Conservation (phyloP, 2,113 vertebrate genomes). For the Pedetes capensis region DNA sequence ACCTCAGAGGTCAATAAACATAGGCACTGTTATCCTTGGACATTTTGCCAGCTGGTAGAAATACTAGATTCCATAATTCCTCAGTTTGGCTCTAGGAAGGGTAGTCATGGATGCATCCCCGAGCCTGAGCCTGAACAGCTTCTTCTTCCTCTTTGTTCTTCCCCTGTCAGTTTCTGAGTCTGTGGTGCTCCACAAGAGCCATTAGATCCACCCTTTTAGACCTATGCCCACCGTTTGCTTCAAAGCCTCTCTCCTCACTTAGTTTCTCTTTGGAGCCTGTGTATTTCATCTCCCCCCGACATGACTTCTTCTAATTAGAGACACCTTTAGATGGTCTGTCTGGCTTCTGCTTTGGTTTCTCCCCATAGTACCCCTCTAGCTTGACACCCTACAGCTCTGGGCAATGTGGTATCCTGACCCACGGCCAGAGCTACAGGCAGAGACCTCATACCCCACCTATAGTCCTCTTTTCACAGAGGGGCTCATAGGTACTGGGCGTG, state of each 20-base stretch:
- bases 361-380: neutral
- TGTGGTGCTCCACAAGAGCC: neutral
- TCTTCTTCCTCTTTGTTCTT: neutral
- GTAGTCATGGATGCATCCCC: neutral
- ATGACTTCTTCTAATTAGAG: neutral
- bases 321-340: neutral
- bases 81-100: neutral
- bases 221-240: neutral
- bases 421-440: too few relatives aligned
- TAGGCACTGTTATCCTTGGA: neutral
- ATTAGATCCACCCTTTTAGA: neutral
- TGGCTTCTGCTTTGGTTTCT: constrained; percentile 24
- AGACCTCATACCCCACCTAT: neutral
- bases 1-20: neutral
- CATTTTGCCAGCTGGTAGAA: neutral
- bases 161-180: neutral
- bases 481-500: neutral
- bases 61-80: neutral
- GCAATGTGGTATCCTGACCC: neutral
- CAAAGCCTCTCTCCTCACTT: neutral
- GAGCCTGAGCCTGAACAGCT: neutral
- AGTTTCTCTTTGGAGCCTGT: neutral
- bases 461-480: neutral
- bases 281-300: neutral
- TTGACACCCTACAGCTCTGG: neutral